Base-by-base conservation (phyloP, 1,140 invertebrate genomes). In the Hylyphantes graminicola region DNA sequence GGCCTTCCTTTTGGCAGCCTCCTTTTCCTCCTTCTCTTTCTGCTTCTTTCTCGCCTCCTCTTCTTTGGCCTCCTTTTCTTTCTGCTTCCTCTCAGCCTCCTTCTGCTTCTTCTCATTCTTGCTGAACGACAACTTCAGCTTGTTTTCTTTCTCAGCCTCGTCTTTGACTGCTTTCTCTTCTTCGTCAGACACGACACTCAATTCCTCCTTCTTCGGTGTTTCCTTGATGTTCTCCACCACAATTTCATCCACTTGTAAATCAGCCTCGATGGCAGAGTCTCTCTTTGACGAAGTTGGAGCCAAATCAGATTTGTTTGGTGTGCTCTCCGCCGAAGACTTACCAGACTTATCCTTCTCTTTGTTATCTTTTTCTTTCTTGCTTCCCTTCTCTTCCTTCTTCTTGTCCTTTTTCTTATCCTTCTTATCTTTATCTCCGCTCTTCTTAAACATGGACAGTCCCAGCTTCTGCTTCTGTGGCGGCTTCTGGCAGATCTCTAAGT, bases 21-120 rank as follows among this genome's bases (percentile, higher is more conserved):
- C 79, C 55, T 80, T 72, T 19, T 79, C 83, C 12, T 78, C 79
- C 59, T 85, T 82, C 67, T 86, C 81, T 83, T 74, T 87, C 85
- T 86, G 87, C 85, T 87, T 87, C 88, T 80, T 87, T 88, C 78
- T 87, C 61, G 21, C 84, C 73, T 76, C 85, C 78, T 74, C 73
- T 63, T 79, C 76, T 55, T 87, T 86, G 63, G 85, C 86, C 54
- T 87, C 85, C 15, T 78, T 87, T 73, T 87, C 87, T 76, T 88
- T 85, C 51, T 83, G 67, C n/a, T 86, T 85, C 70, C 86, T 85
- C 61, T 86, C 85, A 12, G 48, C 64, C 54, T 86, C 82, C 53
- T 76, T 77, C 72, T 75, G 59, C 85, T 86, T 76, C 75, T 80
- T 85, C 67, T 72, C 55, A 50, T 84, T 85, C 19, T 85, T 85